A percentile compares a stretch with the other conserved stretches of the same genome.
phyloP scores from a whole-genome alignment of 2,888 invertebrate genomes.

The Schrankia costaestrigalis region DNA sequence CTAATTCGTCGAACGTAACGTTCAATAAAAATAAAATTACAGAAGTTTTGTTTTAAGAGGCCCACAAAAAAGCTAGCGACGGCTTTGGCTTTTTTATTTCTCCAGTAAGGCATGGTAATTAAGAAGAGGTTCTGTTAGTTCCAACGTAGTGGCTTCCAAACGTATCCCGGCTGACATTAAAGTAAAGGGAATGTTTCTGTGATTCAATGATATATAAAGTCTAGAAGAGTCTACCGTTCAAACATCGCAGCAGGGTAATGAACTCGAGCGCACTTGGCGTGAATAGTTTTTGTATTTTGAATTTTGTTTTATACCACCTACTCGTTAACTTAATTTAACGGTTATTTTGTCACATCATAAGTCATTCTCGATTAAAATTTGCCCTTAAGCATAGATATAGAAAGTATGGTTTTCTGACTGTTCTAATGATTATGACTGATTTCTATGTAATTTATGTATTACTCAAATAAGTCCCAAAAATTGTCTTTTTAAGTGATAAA shows the following conservation, averaged over 20 bases:
- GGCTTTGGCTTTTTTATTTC: constrained; percentile 55
- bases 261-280: constrained; percentile 28
- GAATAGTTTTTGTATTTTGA: constrained; percentile 31
- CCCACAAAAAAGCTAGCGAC: constrained; percentile 46
- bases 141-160: constrained; percentile 48
- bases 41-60: constrained; percentile 32
- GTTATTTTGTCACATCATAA: too few species aligned
- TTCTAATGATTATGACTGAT: too few species aligned
- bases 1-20: constrained; percentile 28
- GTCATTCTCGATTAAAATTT: too few species aligned
- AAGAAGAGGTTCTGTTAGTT: constrained; percentile 53
- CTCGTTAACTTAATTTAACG: too few species aligned
- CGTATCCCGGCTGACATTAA: constrained; percentile 50
- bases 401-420: too few species aligned
- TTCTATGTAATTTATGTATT: background rate
- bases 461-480: background rate
- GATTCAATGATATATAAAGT: constrained; percentile 28
- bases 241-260: constrained; percentile 18
- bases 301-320: too few species aligned
- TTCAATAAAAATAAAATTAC: constrained; percentile 32
- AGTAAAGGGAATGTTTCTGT: constrained; percentile 44
- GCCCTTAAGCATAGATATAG: too few species aligned
- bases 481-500: background rate
- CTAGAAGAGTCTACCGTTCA: constrained; percentile 29
- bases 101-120: constrained; percentile 61